Conservation (phyloP, 1,140 invertebrate genomes). For the Acromyrmex charruanus region DNA sequence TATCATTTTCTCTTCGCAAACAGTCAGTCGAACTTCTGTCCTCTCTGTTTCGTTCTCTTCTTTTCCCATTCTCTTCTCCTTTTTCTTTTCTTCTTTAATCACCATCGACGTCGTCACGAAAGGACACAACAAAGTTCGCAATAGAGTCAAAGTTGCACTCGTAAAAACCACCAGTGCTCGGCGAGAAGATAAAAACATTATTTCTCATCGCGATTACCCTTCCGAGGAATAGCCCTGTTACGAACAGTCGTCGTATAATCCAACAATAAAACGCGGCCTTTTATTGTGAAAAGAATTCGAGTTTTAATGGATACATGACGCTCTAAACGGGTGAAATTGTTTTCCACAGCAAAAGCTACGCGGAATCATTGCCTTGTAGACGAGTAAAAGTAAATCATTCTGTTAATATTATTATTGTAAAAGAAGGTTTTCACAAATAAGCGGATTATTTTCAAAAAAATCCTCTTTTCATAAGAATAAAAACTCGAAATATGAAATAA, state of each 20-base stretch:
- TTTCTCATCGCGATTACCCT: conserved; percentile 40
- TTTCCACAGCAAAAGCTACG: neutral
- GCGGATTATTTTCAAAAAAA: neutral
- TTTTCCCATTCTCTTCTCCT: neutral
- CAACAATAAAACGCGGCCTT: conserved; percentile 19
- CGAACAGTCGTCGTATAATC: conserved; percentile 32
- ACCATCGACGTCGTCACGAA: conserved; percentile 13
- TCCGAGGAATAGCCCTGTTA: conserved; percentile 18
- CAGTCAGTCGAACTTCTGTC: neutral
- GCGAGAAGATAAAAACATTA: conserved; percentile 52
- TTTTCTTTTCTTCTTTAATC: conserved; percentile 26
- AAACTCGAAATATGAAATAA: neutral
- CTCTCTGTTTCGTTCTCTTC: neutral
- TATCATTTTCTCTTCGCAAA: conserved; percentile 49
- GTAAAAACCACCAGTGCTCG: conserved; percentile 34
- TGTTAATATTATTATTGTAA: neutral
- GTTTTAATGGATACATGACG: conserved; percentile 44
- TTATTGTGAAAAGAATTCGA: conserved; percentile 38
- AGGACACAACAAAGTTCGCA: conserved; percentile 43
- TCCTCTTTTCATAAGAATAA: neutral
- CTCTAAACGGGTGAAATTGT: conserved; percentile 27
- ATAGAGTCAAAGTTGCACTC: conserved; percentile 50
- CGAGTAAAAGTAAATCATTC: conserved; percentile 35
- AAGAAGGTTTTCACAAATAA: neutral
- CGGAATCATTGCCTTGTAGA: neutral